Evolutionary conservation across 1,140 invertebrate genomes (phyloP).

Genomic region (Neuroterus valhalla): DNA sequence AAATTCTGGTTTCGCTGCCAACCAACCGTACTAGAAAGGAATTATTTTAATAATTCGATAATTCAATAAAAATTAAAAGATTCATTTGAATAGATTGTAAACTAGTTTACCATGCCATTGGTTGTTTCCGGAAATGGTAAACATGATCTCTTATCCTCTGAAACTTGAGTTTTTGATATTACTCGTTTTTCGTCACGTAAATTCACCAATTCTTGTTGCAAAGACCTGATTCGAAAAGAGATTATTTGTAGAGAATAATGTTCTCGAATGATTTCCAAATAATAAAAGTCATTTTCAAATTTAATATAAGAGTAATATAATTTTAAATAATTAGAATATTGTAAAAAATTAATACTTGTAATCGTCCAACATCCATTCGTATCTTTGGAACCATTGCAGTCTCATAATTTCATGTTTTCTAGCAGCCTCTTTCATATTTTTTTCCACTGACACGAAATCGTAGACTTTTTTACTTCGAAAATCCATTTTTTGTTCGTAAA

Average conservation of each 20-base stretch:
- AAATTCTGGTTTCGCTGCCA: constrained; percentile 58
- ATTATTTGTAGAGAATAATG: background rate
- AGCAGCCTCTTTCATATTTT: constrained; percentile 46
- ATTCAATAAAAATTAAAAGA: constrained; percentile 7
- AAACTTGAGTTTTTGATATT: background rate
- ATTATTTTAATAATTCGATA: background rate
- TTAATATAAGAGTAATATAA: background rate
- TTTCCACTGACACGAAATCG: constrained; percentile 51
- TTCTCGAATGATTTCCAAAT: background rate
- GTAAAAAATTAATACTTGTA: constrained; percentile 43
- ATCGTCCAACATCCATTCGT: constrained; percentile 56
- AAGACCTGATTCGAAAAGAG: constrained; percentile 42
- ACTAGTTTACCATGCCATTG: constrained; percentile 45
- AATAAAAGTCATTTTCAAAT: background rate
- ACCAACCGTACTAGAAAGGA: constrained; percentile 61
- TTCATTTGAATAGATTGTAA: background rate
- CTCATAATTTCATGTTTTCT: constrained; percentile 45
- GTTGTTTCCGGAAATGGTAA: constrained; percentile 54
- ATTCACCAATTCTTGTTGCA: constrained; percentile 40
- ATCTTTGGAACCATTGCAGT: constrained; percentile 55
- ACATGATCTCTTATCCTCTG: constrained; percentile 49
- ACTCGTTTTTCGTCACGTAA: constrained; percentile 44
- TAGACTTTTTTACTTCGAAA: constrained; percentile 42
- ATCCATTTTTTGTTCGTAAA: constrained; percentile 44
- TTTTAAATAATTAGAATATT: background rate